These are phyloP conservation scores for Galeopterus variegatus DNA, from an alignment of 2,113 vertebrate species.

Conservation along the genomic window DNA sequence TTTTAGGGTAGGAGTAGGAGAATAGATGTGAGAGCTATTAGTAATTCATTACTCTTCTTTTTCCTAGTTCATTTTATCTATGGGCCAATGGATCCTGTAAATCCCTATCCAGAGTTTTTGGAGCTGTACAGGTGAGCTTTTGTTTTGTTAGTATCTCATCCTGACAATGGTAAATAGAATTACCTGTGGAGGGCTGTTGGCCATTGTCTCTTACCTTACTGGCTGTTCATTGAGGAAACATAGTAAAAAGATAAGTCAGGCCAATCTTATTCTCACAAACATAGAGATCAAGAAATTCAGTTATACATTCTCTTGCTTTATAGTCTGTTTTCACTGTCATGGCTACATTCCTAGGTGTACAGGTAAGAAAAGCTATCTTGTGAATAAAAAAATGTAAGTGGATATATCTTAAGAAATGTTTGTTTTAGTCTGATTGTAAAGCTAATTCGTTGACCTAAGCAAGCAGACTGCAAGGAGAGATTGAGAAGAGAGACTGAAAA, in stretches of 20 bases:
- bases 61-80: conserved; percentile 97
- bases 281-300: neutral
- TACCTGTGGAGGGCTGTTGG: neutral
- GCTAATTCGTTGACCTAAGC: neutral
- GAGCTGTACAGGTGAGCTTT: conserved; percentile 94
- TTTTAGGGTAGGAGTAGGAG: neutral
- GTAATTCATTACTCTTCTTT: conserved; percentile 67
- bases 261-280: neutral
- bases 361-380: neutral
- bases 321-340: conserved; percentile 35
- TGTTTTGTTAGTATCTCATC: neutral
- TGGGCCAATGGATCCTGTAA: conserved; percentile 96
- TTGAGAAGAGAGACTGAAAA: neutral
- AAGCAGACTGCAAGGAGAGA: neutral
- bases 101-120: conserved; percentile 96
- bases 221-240: conserved; percentile 43
- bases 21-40: neutral
- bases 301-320: neutral
- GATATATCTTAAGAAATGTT: neutral
- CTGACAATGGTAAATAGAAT: neutral
- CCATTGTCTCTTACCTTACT: neutral
- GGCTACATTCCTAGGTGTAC: neutral
- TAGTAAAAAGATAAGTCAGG: neutral
- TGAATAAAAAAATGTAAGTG: neutral
- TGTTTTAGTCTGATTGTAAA: conserved; percentile 42